Percentiles rank a stretch among this genome's conserved stretches.
These are phyloP conservation scores for Pachyramphus minor DNA, from an alignment of 2,113 vertebrate genomes.

Conservation along the genomic window DNA sequence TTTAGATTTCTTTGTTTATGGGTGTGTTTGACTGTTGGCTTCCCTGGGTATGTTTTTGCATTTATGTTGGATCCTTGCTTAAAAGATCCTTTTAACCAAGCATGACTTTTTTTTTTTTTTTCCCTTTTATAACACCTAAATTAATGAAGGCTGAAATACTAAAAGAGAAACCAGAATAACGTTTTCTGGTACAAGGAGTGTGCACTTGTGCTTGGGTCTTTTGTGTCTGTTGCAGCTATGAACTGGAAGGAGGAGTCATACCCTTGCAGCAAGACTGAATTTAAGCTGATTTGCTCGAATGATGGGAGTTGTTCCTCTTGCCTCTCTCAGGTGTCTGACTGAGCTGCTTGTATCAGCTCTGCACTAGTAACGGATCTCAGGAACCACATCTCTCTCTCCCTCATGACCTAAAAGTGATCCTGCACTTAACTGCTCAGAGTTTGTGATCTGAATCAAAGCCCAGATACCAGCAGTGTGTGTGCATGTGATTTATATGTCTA, in stretches of 20 bases:
- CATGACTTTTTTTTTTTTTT: neutral
- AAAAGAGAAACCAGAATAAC: neutral
- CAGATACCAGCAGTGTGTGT: neutral
- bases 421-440: neutral
- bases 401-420: neutral
- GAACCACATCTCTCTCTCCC: neutral
- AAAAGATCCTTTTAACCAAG: neutral
- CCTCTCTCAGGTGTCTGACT: no score
- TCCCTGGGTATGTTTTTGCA: neutral
- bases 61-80: neutral
- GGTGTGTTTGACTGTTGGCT: neutral
- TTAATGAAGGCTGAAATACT: neutral
- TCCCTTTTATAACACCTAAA: neutral
- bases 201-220: neutral
- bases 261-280: neutral
- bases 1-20: neutral
- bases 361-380: neutral
- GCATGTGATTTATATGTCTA: neutral
- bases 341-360: neutral
- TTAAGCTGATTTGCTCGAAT: neutral
- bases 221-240: neutral
- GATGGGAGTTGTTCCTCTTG: neutral
- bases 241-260: neutral
- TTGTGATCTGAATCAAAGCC: neutral
- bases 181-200: neutral